A percentile compares a stretch with the other conserved stretches of the same genome.
phyloP scores from a whole-genome alignment of 2,113 vertebrate genomes.

The Paratilapia polleni region DNA sequence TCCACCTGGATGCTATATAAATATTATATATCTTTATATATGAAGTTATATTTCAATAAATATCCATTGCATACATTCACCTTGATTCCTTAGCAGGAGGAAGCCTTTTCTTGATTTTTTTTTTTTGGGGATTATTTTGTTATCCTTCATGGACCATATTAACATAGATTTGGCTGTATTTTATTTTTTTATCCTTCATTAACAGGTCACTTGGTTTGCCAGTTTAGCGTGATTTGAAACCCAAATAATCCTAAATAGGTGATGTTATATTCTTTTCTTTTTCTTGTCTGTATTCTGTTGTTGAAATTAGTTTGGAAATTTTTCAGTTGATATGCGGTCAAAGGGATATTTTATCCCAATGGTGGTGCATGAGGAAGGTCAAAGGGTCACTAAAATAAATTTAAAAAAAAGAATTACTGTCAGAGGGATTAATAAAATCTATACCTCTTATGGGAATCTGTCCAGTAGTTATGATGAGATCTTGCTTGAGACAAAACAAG shows the following conservation, averaged over 20 bases:
- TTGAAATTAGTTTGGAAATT: background rate
- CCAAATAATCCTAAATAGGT: background rate
- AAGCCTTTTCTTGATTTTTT: background rate
- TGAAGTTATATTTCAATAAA: background rate
- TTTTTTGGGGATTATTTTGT: background rate
- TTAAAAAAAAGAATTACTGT: background rate
- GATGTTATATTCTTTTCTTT: background rate
- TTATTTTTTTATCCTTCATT: background rate
- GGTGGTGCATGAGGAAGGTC: background rate
- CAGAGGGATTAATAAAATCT: constrained; percentile 15
- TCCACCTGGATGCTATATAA: background rate
- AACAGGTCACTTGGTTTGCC: background rate
- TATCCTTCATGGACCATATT: background rate
- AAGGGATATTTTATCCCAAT: background rate
- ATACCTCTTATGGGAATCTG: background rate
- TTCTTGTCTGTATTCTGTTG: too few relatives aligned
- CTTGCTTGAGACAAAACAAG: background rate
- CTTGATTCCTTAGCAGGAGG: background rate
- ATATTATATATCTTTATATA: background rate
- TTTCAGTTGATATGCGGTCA: background rate
- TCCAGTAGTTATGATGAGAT: background rate
- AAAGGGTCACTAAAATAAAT: background rate
- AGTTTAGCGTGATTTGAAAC: background rate
- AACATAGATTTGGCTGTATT: background rate
- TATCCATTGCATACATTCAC: background rate